Conservation (phyloP, 2,888 invertebrate genomes). For the Drosophila merina region DNA sequence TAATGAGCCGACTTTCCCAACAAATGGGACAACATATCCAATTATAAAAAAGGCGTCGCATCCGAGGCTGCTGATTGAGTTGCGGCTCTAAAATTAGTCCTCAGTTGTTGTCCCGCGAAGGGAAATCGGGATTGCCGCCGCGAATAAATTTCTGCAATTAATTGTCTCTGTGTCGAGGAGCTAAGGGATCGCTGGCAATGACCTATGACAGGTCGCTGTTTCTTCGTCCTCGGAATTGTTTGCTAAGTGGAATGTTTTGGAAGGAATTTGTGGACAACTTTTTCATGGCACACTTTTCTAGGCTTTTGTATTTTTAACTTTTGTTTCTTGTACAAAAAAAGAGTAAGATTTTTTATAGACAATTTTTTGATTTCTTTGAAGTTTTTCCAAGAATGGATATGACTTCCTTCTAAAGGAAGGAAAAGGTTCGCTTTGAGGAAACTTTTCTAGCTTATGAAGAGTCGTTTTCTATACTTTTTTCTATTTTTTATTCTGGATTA, state of each 20-base stretch:
- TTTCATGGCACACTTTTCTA: not conserved
- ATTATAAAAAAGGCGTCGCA: constrained; percentile 70
- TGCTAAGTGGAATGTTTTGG: not conserved
- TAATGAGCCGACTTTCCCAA: constrained; percentile 24
- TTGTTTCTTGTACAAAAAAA: too few relatives aligned
- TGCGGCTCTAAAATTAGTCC: constrained; percentile 64
- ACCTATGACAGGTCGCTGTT: constrained; percentile 81
- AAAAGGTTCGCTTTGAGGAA: too few relatives aligned
- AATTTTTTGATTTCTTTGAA: too few relatives aligned
- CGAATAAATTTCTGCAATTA: constrained; percentile 60
- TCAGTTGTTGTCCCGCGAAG: constrained; percentile 3
- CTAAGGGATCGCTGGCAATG: constrained; percentile 68
- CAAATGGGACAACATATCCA: constrained; percentile 55
- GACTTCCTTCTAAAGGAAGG: too few relatives aligned
- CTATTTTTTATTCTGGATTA: too few relatives aligned
- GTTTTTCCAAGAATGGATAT: too few relatives aligned
- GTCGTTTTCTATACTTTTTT: too few relatives aligned
- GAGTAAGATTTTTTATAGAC: too few relatives aligned
- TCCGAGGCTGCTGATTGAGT: constrained; percentile 69
- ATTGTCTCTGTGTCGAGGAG: constrained; percentile 52
- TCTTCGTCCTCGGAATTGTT: constrained; percentile 56
- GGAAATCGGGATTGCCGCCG: constrained; percentile 9
- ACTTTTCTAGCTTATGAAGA: too few relatives aligned
- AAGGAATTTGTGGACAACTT: not conserved
- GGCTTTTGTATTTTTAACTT: not conserved